A percentile compares a stretch with the other conserved stretches of the same genome.
Conservation (phyloP, 2,888 invertebrate genomes). For the Drosophila quasianomalipes region DNA sequence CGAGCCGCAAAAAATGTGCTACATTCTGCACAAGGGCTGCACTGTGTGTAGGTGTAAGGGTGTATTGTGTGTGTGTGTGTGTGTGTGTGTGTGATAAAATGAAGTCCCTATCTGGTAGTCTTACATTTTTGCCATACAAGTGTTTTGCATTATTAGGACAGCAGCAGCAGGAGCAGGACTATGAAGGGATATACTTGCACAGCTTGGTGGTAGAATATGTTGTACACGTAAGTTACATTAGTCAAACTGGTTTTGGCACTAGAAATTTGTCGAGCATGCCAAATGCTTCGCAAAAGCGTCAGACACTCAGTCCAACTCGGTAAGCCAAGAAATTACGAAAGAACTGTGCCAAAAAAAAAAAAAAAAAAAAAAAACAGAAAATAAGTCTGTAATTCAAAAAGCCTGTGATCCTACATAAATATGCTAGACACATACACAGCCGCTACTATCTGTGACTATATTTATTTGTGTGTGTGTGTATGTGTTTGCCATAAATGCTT, state of each 20-base stretch:
- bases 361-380: slow-evolving; percentile 13
- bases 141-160: slow-evolving; percentile 71
- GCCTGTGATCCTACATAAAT: slow-evolving; percentile 59
- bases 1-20: slow-evolving; percentile 63
- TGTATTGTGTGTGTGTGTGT: not conserved
- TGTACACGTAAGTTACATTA: slow-evolving; percentile 75
- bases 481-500: slow-evolving; percentile 68
- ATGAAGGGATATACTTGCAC: slow-evolving; percentile 13
- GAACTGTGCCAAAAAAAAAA: slow-evolving; percentile 25
- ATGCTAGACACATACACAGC: slow-evolving; percentile 65
- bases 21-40: slow-evolving; percentile 18
- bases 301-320: slow-evolving; percentile 18
- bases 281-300: slow-evolving; percentile 32
- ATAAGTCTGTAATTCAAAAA: slow-evolving; percentile 8
- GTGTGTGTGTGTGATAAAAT: slow-evolving; percentile 39
- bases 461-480: slow-evolving; percentile 4
- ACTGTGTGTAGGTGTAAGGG: not conserved
- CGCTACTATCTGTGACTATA: slow-evolving; percentile 43
- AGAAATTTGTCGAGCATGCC: slow-evolving; percentile 62
- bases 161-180: slow-evolving; percentile 13
- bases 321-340: slow-evolving; percentile 48
- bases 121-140: slow-evolving; percentile 59
- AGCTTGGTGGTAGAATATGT: slow-evolving; percentile 41
- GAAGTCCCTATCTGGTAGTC: slow-evolving; percentile 42
- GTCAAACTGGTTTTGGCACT: slow-evolving; percentile 60